Percentiles rank a stretch among this genome's conserved stretches.
Conservation (phyloP, 2,113 vertebrate species). For the Caretta caretta region DNA sequence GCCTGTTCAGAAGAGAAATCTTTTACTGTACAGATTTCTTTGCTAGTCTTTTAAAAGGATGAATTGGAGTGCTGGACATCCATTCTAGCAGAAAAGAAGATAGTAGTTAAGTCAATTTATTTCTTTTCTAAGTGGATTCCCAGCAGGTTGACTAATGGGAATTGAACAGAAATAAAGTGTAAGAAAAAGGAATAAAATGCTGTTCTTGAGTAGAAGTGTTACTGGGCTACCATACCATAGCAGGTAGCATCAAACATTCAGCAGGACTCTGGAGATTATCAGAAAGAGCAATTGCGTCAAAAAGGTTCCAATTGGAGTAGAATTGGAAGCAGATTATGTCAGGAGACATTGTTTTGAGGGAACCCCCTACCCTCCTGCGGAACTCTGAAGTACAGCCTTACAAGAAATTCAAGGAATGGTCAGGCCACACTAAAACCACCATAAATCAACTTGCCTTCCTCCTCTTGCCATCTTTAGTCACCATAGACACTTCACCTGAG, state of each 20-base stretch:
- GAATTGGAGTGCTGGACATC: neutral
- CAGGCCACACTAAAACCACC: neutral
- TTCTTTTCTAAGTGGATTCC: neutral
- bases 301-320: neutral
- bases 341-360: constrained; percentile 30
- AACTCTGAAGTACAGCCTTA: constrained; percentile 2
- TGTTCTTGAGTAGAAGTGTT: constrained; percentile 22
- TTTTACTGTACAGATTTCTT: neutral
- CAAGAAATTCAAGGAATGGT: constrained; percentile 16
- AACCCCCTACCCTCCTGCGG: neutral
- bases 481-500: too few species aligned
- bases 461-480: too few species aligned
- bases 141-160: neutral
- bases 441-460: too few species aligned
- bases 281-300: neutral
- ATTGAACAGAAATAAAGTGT: neutral
- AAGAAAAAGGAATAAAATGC: neutral
- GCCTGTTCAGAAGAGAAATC: neutral
- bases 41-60: neutral
- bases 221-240: neutral
- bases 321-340: neutral
- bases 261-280: constrained; percentile 18
- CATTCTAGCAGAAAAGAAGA: neutral
- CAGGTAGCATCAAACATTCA: constrained; percentile 17
- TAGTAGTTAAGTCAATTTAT: neutral